A percentile compares a stretch with the other conserved stretches of the same genome.
phyloP scores from a whole-genome alignment of 2,797 vertebrate species.

The Vespertilio murinus region DNA sequence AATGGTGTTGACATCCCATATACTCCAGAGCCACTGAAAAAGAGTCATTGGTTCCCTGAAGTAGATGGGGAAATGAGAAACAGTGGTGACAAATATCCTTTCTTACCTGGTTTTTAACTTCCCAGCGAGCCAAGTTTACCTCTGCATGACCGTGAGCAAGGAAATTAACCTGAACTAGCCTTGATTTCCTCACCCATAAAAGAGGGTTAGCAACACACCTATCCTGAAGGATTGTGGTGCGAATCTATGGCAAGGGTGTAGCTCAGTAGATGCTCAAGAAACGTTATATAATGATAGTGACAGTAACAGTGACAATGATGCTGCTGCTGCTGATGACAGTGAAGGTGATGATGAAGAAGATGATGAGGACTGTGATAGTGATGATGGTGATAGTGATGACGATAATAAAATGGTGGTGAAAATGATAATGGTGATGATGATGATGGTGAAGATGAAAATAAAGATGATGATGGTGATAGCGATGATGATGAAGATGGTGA shows the following conservation, averaged over 20 bases:
- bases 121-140: neutral
- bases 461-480: neutral
- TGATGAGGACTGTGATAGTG: neutral
- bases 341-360: neutral
- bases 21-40: neutral
- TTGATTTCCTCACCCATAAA: neutral
- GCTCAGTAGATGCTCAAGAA: neutral
- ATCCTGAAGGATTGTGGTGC: fast-evolving
- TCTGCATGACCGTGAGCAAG: neutral
- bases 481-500: neutral
- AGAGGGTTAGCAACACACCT: neutral
- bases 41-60: neutral
- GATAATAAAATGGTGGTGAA: neutral
- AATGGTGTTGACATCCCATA: neutral
- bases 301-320: fast-evolving
- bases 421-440: too few relatives aligned
- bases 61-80: neutral
- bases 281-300: fast-evolving
- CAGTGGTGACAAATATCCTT: neutral
- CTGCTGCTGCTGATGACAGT: fast-evolving
- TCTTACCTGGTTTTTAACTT: constrained; percentile 18
- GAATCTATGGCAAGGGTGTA: fast-evolving
- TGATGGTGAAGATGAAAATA: neutral
- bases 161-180: too few relatives aligned
- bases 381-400: neutral